Percentiles rank a stretch among this genome's conserved stretches.
phyloP scores from a whole-genome alignment of 2,113 vertebrate species.

The Coreoperca whiteheadi region DNA sequence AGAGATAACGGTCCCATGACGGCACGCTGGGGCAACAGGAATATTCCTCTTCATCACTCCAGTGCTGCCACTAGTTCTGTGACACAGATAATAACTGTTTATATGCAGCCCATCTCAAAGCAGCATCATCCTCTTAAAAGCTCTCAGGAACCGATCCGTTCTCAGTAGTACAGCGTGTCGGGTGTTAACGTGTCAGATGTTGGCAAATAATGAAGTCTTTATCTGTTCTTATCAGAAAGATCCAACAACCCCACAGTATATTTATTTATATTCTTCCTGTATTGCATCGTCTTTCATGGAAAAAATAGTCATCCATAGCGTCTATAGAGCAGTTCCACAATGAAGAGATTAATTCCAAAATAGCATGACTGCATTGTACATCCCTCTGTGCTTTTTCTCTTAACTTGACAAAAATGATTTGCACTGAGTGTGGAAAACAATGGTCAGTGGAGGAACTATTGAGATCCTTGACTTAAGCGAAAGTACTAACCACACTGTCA shows the following conservation, averaged over 20 bases:
- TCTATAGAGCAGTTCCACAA: neutral
- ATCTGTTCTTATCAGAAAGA: conserved; percentile 43
- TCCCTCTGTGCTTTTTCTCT: no score
- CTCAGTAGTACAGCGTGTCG: conserved; percentile 9
- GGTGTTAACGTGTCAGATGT: conserved; percentile 53
- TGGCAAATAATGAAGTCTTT: conserved; percentile 47
- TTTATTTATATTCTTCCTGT: conserved; percentile 10
- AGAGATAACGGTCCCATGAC: conserved; percentile 76
- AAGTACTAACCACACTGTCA: no score
- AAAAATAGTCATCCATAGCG: neutral
- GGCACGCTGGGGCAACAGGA: conserved; percentile 59
- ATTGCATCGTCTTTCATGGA: neutral
- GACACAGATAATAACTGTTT: conserved; percentile 75
- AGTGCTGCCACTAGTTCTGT: conserved; percentile 57
- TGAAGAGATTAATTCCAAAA: conserved; percentile 26
- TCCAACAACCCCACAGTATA: neutral
- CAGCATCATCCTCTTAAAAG: conserved; percentile 55
- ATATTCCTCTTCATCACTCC: conserved; percentile 73
- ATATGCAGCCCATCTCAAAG: conserved; percentile 59
- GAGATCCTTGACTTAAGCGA: no score
- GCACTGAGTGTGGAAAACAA: no score
- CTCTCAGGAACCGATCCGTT: conserved; percentile 54
- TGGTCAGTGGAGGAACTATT: no score
- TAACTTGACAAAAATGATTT: no score
- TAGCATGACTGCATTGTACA: neutral